Percentiles rank a stretch among this genome's conserved stretches.
Evolutionary conservation across 2,888 invertebrate species (phyloP).

Genomic region (Oegoconia quadripuncta): DNA sequence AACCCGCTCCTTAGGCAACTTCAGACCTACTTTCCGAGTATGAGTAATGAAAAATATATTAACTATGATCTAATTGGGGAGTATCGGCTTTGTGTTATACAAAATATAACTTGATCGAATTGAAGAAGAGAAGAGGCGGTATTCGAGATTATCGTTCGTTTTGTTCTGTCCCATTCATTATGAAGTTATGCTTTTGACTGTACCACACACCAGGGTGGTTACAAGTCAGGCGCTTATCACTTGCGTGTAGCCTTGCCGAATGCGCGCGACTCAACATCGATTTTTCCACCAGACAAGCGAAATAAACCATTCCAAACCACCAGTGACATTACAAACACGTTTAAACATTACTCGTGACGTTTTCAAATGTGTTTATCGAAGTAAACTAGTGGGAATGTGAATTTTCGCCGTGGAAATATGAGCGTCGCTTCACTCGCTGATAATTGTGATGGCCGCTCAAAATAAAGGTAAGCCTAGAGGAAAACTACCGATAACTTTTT

Average conservation of each 20-base stretch:
- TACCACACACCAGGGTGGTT: background rate
- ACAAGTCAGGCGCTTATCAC: slow-evolving; percentile 4
- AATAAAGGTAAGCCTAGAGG: slow-evolving; percentile 59
- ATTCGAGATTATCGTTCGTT: too few species aligned
- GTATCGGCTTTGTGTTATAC: too few species aligned
- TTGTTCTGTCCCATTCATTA: too few species aligned
- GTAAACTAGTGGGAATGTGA: slow-evolving; percentile 46
- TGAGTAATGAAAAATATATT: too few species aligned
- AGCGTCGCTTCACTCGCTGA: slow-evolving; percentile 39
- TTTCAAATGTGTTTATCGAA: slow-evolving; percentile 20
- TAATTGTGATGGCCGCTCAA: slow-evolving; percentile 62
- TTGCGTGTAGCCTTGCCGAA: slow-evolving; percentile 22
- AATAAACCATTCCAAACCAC: slow-evolving; percentile 62
- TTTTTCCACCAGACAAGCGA: slow-evolving; percentile 69
- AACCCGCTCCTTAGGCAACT: too few species aligned
- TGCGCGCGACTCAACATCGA: slow-evolving; percentile 73
- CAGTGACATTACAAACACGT: slow-evolving; percentile 66
- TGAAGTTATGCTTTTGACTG: background rate
- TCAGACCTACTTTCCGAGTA: too few species aligned
- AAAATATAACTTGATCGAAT: too few species aligned
- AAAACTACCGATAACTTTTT: slow-evolving; percentile 16
- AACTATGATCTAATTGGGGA: too few species aligned
- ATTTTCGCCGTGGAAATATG: slow-evolving; percentile 51
- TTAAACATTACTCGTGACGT: slow-evolving; percentile 39
- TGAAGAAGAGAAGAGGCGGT: too few species aligned